Evolutionary conservation across 2,888 invertebrate genomes (phyloP), one percentile per base, ranked within the genome.

Genomic region (Taphrorychus bicolor): DNA sequence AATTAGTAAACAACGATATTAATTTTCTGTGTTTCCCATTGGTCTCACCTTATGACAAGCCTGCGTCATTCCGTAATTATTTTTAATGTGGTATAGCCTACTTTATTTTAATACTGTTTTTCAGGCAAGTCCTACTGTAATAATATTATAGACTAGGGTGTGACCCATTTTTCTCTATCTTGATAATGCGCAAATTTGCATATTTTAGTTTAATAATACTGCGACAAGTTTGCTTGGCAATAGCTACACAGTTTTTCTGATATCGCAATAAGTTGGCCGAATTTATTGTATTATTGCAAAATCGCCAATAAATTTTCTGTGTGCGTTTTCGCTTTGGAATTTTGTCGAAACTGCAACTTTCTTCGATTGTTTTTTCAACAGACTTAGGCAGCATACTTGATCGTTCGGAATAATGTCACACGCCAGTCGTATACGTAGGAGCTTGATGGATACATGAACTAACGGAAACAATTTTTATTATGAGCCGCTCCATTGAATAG

Each of bases 321-420:
- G 23, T 45, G 57, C 70, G 66, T 66, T 57, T 52, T 53, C 24
- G 11, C 42, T 60, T 49, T 48, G 70, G 70, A 70, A 70, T 70
- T 70, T 70, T 64, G 70, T 64, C 61, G 63, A 67, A 70, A 70
- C 59, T 67, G 70, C 70, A 70, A 67, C 70, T 70, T 70, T 70
- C 70, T 67, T 67, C 64, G 21, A 68, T 68, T 63, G 68, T 68
- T 59, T 59, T 61, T 67, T 67, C 59, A 62, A 58, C 62, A 24
- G 40, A 67, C 61, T 52, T 21, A 61, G 56, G 32, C 60, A 61
- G 67, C 67, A 66, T 66, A 66, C 66, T 41, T 57, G 67, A 62
- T 62, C 23, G 58, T 9, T 53, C 57, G 57, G 21, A 62, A 67
- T 67, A 67, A 52, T 53, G 57, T 67, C 67, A 67, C 67, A 67